phyloP scores from a whole-genome alignment of 2,113 vertebrate species.

The Noturus placidus region DNA sequence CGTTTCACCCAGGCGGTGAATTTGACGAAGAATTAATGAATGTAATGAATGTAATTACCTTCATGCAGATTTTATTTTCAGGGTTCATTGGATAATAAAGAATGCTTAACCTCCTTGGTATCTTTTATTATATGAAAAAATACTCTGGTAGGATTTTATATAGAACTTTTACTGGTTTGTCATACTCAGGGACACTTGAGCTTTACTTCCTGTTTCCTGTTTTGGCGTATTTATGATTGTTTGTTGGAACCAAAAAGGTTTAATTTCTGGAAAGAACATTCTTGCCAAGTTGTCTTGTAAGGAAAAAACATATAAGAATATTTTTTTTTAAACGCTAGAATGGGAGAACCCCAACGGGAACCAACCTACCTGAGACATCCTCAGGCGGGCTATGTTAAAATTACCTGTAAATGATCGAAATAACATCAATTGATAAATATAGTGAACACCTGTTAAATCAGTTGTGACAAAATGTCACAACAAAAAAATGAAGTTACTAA shows the following conservation, averaged over 20 bases:
- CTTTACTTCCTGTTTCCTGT: background rate
- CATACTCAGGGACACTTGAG: background rate
- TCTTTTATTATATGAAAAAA: background rate
- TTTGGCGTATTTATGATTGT: background rate
- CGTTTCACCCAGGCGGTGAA: constrained; percentile 45
- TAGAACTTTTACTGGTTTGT: too few species aligned
- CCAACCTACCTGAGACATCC: background rate
- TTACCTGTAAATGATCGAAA: background rate
- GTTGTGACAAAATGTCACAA: background rate
- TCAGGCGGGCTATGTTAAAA: background rate
- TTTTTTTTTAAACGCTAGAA: too few species aligned
- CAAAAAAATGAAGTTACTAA: background rate
- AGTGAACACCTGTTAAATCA: background rate
- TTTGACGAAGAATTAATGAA: constrained; percentile 58
- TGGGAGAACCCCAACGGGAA: background rate
- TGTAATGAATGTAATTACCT: constrained; percentile 53
- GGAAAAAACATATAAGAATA: background rate
- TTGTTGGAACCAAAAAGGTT: background rate
- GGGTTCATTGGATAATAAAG: background rate
- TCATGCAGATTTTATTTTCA: constrained; percentile 22
- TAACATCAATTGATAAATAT: background rate
- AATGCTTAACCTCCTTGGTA: background rate
- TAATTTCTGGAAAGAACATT: background rate
- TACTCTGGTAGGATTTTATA: background rate
- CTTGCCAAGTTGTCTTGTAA: background rate